These are phyloP conservation scores for Drosophila aff. DNA, from an alignment of 1,140 invertebrate genomes.

Conservation along the genomic window DNA sequence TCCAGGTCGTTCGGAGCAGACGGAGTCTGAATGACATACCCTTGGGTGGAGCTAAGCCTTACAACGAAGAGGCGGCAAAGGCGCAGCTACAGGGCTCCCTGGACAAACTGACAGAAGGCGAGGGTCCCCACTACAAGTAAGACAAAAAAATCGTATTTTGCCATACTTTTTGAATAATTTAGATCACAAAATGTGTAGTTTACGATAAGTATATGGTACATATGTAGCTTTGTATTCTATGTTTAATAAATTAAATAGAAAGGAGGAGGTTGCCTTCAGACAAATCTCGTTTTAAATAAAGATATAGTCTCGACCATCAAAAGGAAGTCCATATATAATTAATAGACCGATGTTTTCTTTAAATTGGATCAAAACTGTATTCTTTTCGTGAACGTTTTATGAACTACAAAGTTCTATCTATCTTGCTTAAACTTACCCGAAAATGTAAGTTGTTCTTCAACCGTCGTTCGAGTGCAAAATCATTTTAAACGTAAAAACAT, in stretches of 20 bases:
- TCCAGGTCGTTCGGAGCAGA: slow-evolving; percentile 48
- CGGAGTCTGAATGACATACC: slow-evolving; percentile 51
- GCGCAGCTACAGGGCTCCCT: slow-evolving; percentile 60
- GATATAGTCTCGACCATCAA: too few species aligned
- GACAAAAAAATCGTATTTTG: background rate
- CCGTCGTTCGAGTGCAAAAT: too few species aligned
- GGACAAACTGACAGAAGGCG: slow-evolving; percentile 70
- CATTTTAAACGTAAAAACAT: background rate
- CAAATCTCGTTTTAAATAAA: too few species aligned
- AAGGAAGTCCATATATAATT: too few species aligned
- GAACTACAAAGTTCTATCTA: too few species aligned
- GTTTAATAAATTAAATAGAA: background rate
- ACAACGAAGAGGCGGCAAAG: slow-evolving; percentile 67
- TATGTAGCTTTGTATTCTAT: background rate
- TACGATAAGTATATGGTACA: background rate
- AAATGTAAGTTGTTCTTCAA: too few species aligned
- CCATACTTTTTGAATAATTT: background rate
- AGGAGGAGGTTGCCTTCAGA: too few species aligned
- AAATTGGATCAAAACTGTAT: too few species aligned
- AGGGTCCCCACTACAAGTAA: slow-evolving; percentile 77
- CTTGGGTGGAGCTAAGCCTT: slow-evolving; percentile 43
- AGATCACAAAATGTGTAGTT: background rate
- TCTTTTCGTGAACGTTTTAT: too few species aligned
- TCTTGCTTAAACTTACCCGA: too few species aligned
- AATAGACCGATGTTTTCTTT: too few species aligned